phyloP scores from a whole-genome alignment of 1,140 invertebrate species.

The Drosophila mayri region DNA sequence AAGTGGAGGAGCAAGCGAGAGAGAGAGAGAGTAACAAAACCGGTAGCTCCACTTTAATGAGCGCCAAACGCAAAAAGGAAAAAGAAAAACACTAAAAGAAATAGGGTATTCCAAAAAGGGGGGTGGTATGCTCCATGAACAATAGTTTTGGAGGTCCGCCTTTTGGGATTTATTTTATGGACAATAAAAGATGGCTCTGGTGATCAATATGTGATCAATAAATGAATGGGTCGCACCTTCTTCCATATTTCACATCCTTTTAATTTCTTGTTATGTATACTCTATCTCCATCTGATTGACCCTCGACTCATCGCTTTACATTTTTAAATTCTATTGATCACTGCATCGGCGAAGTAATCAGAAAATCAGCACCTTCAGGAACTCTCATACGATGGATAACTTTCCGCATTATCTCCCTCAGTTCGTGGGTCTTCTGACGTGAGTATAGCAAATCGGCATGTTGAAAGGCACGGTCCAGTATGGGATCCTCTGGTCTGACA shows the following conservation, averaged over 20 bases:
- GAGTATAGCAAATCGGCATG: not conserved
- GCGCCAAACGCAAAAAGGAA: slow-evolving; percentile 54
- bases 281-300: not conserved
- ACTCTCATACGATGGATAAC: not conserved
- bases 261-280: not conserved
- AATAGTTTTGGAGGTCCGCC: not conserved
- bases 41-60: slow-evolving; percentile 72
- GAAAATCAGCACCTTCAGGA: not conserved
- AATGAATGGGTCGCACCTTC: not conserved
- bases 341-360: not conserved
- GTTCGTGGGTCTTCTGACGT: not conserved
- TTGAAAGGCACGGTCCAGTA: not conserved
- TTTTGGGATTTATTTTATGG: not conserved
- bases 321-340: too few relatives aligned
- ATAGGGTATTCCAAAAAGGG: slow-evolving; percentile 9
- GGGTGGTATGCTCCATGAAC: slow-evolving; percentile 3
- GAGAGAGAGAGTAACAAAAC: slow-evolving; percentile 39
- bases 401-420: not conserved
- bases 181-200: not conserved
- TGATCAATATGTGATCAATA: not conserved
- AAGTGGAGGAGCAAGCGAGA: slow-evolving; percentile 18
- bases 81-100: not conserved
- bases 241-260: not conserved
- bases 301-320: not conserved
- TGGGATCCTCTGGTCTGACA: not conserved